Evolutionary conservation across 2,888 invertebrate species (phyloP), one percentile per base, ranked within the genome.

Genomic region (Spodoptera exigua): DNA sequence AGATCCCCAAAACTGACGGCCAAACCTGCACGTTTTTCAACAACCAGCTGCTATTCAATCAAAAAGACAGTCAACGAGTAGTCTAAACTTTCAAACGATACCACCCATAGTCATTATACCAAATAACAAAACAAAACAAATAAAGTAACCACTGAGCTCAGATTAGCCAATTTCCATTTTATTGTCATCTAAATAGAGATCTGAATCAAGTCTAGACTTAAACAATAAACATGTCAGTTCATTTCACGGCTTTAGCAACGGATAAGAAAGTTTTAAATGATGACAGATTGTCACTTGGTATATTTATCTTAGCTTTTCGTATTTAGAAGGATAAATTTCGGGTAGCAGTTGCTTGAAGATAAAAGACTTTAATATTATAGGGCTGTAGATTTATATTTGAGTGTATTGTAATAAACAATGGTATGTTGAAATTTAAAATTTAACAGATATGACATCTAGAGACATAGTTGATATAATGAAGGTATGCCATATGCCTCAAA

Each of bases 151-250:
- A 27, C 27, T 27, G 27, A 27, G 17, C n/a, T 48, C 32, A 55
- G 35, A 60, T 60, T 54, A 40, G 40, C 47, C 46, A 49, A 13
- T 71, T 45, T 55, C 36, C 34, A 71, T 71, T 71, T 52, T 60
- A 71, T 47, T 52, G 40, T 40, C 67, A 66, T 66, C 61, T 68
- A 60, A 68, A 68, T 66, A 45, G 44, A 43, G 54, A 69, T 72
- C 51, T 65, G 61, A 66, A 69, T 66, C 51, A 52, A 44, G 73
- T 66, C 68, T 69, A 69, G 68, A 69, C 68, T 66, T 12, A 66
- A 55, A 67, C 44, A 63, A 64, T 69, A 66, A 61, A 55, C 27
- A 53, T 58, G 62, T 62, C 47, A 56, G 49, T 54, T 39, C 35
- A 70, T 70, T 70, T 52, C 58, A 64, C 52, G 47, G 65, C 65